A percentile compares a stretch with the other conserved stretches of the same genome.
Evolutionary conservation across 2,113 vertebrate species (phyloP).

Genomic region (Pogona vitticeps): DNA sequence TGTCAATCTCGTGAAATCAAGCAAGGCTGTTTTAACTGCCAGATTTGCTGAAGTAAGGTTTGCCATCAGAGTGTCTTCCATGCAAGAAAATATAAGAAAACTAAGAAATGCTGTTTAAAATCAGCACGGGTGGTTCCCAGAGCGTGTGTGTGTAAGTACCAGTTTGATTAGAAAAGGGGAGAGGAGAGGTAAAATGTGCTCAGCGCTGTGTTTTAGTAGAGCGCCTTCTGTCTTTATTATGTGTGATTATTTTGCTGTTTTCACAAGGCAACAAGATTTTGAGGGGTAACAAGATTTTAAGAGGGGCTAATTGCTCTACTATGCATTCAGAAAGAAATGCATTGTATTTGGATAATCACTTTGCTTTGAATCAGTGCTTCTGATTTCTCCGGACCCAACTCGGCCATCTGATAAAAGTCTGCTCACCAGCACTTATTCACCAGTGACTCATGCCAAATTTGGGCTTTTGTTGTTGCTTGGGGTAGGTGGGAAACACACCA

Average conservation of each 20-base stretch:
- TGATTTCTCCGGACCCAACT: constrained; percentile 23
- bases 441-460: constrained; percentile 68
- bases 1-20: constrained; percentile 9
- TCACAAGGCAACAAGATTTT: background rate
- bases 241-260: background rate
- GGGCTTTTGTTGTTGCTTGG: constrained; percentile 34
- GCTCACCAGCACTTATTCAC: constrained; percentile 66
- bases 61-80: constrained; percentile 17
- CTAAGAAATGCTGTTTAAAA: background rate
- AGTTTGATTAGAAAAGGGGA: background rate
- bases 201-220: constrained; percentile 9
- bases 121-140: background rate
- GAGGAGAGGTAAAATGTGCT: background rate
- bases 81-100: background rate
- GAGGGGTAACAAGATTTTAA: background rate
- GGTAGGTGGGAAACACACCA: constrained; percentile 48
- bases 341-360: background rate
- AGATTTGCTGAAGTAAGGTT: constrained; percentile 5
- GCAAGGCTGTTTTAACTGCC: constrained; percentile 1
- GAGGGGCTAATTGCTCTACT: accelerated
- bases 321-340: accelerated
- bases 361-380: background rate
- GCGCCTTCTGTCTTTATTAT: constrained; percentile 25
- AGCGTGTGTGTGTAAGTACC: accelerated
- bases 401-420: constrained; percentile 32